phyloP scores from a whole-genome alignment of 2,113 vertebrate genomes.

The Felis catus region DNA sequence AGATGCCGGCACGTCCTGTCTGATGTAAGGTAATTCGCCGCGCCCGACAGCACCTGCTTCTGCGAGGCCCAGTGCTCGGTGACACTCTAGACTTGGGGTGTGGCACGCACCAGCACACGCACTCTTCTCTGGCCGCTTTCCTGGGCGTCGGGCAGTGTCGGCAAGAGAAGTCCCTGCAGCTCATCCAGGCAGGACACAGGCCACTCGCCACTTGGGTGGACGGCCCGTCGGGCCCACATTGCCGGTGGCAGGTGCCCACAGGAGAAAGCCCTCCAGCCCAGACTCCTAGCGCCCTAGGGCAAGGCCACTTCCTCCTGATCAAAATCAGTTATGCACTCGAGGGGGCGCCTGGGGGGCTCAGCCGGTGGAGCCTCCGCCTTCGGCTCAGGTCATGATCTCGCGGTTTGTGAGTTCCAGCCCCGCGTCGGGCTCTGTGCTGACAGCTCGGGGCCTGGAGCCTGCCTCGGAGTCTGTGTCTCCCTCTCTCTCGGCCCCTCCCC shows the following conservation, averaged over 20 bases:
- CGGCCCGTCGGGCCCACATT: accelerated
- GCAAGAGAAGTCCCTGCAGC: background rate
- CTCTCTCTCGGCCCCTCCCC: no score
- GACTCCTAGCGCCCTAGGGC: background rate
- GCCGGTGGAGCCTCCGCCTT: no score
- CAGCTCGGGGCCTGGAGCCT: no score
- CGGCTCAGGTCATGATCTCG: no score
- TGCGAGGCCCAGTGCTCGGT: accelerated
- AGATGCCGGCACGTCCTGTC: accelerated
- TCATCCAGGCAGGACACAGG: background rate
- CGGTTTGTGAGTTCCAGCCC: no score
- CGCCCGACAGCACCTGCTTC: accelerated
- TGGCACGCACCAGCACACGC: accelerated
- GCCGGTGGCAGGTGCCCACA: background rate
- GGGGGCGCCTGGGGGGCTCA: no score
- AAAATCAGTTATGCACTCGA: accelerated
- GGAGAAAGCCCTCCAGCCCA: no score
- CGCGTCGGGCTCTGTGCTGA: no score
- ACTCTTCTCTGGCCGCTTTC: background rate
- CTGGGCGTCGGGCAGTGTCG: accelerated
- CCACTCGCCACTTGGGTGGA: accelerated
- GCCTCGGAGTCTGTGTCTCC: no score
- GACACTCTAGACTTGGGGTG: background rate
- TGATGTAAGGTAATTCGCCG: accelerated
- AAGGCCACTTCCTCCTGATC: accelerated